Conservation (phyloP, 1,140 invertebrate genomes). For the Diorhabda carinulata region DNA sequence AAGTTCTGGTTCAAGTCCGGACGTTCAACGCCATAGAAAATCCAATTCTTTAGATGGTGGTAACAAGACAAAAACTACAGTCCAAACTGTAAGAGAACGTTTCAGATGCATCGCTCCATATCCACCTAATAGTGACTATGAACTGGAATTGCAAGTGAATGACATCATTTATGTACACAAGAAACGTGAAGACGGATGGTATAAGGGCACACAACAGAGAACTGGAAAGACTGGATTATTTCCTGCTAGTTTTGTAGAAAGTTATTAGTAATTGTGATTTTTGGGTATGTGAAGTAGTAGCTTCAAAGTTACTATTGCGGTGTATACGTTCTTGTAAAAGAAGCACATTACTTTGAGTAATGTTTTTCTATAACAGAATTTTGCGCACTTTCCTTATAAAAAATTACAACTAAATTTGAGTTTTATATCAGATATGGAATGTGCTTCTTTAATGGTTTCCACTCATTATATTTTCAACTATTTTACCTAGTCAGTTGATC, state of each 20-base stretch:
- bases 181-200: conserved; percentile 93
- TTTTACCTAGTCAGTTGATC: too few species aligned
- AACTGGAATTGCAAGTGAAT: conserved; percentile 82
- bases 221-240: conserved; percentile 89
- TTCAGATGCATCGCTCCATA: conserved; percentile 90
- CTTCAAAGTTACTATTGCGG: too few species aligned
- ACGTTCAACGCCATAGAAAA: conserved; percentile 63
- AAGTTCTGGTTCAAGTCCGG: conserved; percentile 40
- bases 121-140: conserved; percentile 91
- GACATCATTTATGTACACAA: conserved; percentile 90
- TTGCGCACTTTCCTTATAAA: too few species aligned
- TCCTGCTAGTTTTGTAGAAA: conserved; percentile 89
- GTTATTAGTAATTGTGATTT: conserved; percentile 48
- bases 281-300: too few species aligned
- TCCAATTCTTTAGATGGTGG: conserved; percentile 75
- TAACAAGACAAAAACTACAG: conserved; percentile 50
- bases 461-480: too few species aligned
- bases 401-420: too few species aligned
- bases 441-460: too few species aligned
- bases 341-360: too few species aligned
- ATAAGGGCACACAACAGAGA: conserved; percentile 85
- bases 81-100: conserved; percentile 59
- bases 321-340: too few species aligned
- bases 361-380: too few species aligned
- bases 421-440: too few species aligned